phyloP scores from a whole-genome alignment of 2,888 invertebrate genomes.

The Zootermopsis nevadensis region DNA sequence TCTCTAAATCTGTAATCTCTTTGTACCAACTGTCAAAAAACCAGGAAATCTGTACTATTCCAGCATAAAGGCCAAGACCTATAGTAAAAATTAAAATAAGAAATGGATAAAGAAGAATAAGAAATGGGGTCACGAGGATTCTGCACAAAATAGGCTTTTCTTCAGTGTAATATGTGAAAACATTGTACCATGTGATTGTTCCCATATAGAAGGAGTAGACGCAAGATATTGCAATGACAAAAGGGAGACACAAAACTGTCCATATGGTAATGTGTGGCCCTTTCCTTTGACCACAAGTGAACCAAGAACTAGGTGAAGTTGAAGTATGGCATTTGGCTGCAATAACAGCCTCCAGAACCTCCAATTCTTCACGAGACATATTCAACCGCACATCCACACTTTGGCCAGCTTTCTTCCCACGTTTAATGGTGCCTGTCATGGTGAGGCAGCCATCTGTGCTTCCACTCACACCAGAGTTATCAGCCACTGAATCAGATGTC shows the following conservation, averaged over 20 bases:
- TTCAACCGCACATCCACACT: slow-evolving; percentile 78
- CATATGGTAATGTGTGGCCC: slow-evolving; percentile 76
- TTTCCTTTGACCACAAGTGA: slow-evolving; percentile 67
- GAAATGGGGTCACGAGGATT: slow-evolving; percentile 73
- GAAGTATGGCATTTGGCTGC: slow-evolving; percentile 67
- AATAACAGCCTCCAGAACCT: slow-evolving; percentile 74
- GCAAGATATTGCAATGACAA: slow-evolving; percentile 73
- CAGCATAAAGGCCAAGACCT: slow-evolving; percentile 75
- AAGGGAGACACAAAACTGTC: slow-evolving; percentile 73
- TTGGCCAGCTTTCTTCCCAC: slow-evolving; percentile 78
- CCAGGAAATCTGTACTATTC: slow-evolving; percentile 76
- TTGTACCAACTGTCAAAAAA: slow-evolving; percentile 76
- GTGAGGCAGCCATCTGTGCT: slow-evolving; percentile 73
- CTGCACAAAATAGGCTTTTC: slow-evolving; percentile 73
- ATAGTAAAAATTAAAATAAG: slow-evolving; percentile 74
- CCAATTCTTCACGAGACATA: slow-evolving; percentile 77
- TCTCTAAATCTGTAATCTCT: slow-evolving; percentile 79
- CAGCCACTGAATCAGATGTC: slow-evolving; percentile 66
- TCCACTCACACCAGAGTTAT: slow-evolving; percentile 68
- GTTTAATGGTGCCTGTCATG: slow-evolving; percentile 78
- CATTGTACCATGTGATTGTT: slow-evolving; percentile 81
- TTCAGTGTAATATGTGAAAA: slow-evolving; percentile 77
- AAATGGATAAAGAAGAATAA: slow-evolving; percentile 77
- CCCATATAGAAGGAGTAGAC: slow-evolving; percentile 80
- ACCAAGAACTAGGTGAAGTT: slow-evolving; percentile 61